Evolutionary conservation across 2,113 vertebrate species (phyloP).

Genomic region (Coptodon bakossiorum): DNA sequence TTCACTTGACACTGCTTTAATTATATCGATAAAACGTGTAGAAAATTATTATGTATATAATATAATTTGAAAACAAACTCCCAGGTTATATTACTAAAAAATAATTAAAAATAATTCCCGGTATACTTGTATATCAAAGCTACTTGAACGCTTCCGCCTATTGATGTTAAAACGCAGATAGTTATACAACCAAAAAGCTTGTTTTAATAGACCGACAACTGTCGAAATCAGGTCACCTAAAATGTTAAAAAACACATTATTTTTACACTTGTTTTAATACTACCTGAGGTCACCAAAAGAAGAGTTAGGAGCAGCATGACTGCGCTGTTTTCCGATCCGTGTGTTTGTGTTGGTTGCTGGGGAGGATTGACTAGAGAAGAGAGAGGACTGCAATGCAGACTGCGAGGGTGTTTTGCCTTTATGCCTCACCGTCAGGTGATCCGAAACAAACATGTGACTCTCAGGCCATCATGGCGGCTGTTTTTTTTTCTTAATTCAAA

Average conservation of each 20-base stretch:
- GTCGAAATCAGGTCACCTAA: not conserved
- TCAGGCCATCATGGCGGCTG: not conserved
- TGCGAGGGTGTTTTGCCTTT: not conserved
- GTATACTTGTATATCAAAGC: not conserved
- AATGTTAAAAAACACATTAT: not conserved
- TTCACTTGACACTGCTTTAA: not conserved
- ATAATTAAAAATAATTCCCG: fast-evolving
- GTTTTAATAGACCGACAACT: fast-evolving
- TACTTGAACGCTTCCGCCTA: conserved; percentile 35
- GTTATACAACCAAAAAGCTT: not conserved
- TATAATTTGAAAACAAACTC: not conserved
- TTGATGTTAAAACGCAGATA: not conserved
- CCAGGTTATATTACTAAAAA: not conserved
- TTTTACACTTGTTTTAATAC: not conserved
- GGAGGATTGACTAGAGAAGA: fast-evolving
- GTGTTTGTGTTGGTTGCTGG: not conserved
- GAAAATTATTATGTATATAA: not conserved
- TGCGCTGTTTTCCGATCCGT: not conserved
- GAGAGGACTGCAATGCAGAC: conserved; percentile 33
- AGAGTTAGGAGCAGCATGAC: conserved; percentile 66
- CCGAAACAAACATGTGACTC: conserved; percentile 53
- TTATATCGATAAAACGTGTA: fast-evolving
- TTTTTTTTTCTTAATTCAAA: not conserved
- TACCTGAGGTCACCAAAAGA: conserved; percentile 72
- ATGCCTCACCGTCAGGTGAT: conserved; percentile 67